A percentile compares a stretch with the other conserved stretches of the same genome.
Evolutionary conservation across 2,797 vertebrate species (phyloP).

Genomic region (Sphenopsis melanotis): DNA sequence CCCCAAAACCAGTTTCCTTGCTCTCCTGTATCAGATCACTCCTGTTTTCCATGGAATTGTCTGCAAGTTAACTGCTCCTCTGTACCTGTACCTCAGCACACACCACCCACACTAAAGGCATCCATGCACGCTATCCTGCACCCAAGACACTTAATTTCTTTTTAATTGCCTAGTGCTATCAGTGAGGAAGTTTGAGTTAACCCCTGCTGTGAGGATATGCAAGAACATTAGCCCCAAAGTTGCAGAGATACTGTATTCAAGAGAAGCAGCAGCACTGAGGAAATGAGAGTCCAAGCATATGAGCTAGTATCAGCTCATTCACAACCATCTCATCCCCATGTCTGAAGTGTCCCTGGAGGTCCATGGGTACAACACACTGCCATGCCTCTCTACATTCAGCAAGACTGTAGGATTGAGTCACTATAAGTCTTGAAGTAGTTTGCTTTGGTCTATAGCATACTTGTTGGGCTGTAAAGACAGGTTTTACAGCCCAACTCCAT

Average conservation of each 20-base stretch:
- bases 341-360: background rate
- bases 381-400: background rate
- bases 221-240: background rate
- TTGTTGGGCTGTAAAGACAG: background rate
- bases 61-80: background rate
- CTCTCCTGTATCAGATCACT: background rate
- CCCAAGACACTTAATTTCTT: background rate
- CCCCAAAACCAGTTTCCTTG: background rate
- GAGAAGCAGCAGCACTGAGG: background rate
- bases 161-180: background rate
- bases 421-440: background rate
- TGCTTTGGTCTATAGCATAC: background rate
- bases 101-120: background rate
- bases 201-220: accelerated
- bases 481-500: background rate
- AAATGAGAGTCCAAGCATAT: background rate
- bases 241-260: background rate
- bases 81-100: background rate
- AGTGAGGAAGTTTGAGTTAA: background rate
- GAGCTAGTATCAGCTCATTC: background rate
- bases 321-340: background rate
- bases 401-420: background rate
- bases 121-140: background rate
- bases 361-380: accelerated
- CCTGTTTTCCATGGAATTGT: background rate